Evolutionary conservation across 2,113 vertebrate genomes (phyloP), one percentile per base, ranked within the genome.

Genomic region (Paradoxurus hermaphroditus): DNA sequence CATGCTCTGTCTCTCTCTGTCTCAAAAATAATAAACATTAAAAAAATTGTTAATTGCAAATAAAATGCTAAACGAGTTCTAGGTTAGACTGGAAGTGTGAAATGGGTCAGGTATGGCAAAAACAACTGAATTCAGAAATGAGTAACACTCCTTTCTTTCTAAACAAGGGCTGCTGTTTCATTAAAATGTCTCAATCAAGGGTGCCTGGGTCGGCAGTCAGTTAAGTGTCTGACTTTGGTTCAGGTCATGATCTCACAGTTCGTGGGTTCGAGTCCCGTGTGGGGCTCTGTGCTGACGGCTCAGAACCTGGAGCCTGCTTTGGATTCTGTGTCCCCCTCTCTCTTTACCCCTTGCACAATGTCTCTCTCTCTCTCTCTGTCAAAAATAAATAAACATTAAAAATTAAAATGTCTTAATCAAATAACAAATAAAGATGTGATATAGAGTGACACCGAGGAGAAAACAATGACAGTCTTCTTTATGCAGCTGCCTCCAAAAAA

Each of bases 401-500:
- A 59, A 59, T 23, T 95, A 73, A 39, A 81, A 65, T 91, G 93
- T 95, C 94, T 73, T 97, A 91, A 97, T 95, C 49, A 84, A 97
- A 79, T 94, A 73, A 63, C 93, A 97, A 97, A 88, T 88, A 96
- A 94, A 95, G 85, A 87, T 41, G 7, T 77, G 67, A 92, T 97
- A 86, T 0, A 92, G 36, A 79, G 4, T 68, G 72, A 84, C 68
- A 97, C 44, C 75, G 79, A 93, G 25, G 27, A 93, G 44, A 41
- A 95, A 96, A n/a, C 53, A 89, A 94, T 27, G 51, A 31, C 46
- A 81, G 78, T 70, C 83, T 49, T 93, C 68, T 53, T 70, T 93
- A 78, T 86, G 87, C 63, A 95, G 82, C 78, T 97, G 56, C 82
- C 27, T 96, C 83, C 41, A 67, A 88, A 81, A 97, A 90, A 87